These are phyloP conservation scores for Cephalophus harveyi DNA, from an alignment of 2,113 vertebrate species.

Conservation along the genomic window DNA sequence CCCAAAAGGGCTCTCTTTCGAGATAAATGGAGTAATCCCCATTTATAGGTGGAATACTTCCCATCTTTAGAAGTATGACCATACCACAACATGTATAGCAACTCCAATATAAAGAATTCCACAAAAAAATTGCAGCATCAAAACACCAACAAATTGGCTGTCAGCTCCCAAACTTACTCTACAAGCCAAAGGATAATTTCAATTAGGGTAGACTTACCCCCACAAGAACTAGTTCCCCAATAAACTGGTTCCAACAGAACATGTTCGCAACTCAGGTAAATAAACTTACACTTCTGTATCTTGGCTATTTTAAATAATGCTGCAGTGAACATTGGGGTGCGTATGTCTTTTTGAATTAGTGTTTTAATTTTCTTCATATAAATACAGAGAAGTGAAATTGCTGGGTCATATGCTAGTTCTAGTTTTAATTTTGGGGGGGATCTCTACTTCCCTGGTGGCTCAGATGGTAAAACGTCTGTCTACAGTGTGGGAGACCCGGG, in stretches of 20 bases:
- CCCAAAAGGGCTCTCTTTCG: neutral
- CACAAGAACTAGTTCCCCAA: neutral
- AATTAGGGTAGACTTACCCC: neutral
- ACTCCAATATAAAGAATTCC: neutral
- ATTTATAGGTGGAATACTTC: neutral
- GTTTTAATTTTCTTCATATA: neutral
- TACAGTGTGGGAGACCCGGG: rapidly evolving
- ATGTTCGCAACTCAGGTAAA: neutral
- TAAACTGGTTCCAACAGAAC: neutral
- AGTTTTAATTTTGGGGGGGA: neutral
- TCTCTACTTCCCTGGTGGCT: neutral
- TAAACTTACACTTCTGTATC: neutral
- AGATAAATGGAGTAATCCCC: neutral
- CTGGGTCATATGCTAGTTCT: neutral
- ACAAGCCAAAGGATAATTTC: neutral
- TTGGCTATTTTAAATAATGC: neutral
- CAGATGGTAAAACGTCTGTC: too few species aligned
- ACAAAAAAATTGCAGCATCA: neutral
- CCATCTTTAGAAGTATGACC: neutral
- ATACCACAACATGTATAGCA: neutral
- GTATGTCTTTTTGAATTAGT: neutral
- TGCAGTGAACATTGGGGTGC: neutral
- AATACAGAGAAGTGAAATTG: neutral
- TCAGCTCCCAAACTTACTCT: neutral
- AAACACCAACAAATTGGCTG: neutral